Evolutionary conservation across 2,113 vertebrate species (phyloP), one percentile per base, ranked within the genome.

Genomic region (Athene noctua): DNA sequence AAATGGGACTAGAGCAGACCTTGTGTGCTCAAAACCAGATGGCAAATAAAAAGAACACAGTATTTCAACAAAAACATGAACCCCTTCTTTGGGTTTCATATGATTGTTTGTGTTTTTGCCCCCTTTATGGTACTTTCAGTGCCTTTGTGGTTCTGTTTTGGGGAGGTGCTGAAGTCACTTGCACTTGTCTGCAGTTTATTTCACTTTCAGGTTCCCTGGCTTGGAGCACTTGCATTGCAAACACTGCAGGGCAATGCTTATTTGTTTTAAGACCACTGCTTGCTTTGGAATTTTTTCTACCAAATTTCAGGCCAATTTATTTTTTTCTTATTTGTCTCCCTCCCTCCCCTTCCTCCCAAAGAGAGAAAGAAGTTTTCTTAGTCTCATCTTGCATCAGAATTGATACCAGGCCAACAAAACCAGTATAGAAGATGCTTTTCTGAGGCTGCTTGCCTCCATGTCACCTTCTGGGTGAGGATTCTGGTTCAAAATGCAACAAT

Each of bases 261-360:
- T 68, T 95, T 84, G 83, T 51, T 55, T 89, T 61, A 55, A 80
- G 90, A 74, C 86, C 78, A 44, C 70, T 85, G 77, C 77, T 96
- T 85, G 74, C 81, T 88, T 86, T 96, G 88, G 92, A 95, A 92
- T 92, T 79, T 75, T 58, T 95, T 90, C 78, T 68, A 40, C 87
- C 57, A 22, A 88, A 70, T 51, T 88, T 79, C 23, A 68, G 54
- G 47, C 71, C 74, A 73, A 11, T 22, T 91, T 7, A 0, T 21
- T 62, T 63, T 58, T 58, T 14, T 15, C 7, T 62, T 59, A 32
- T n/a, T 70, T 23, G 3, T 58, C 58, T 16, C 22, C 16, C 59
- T 70, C 29, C 49, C 4, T 68, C 34, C 22, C 6, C 9, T 46
- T 32, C 40, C 51, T 57, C 30, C 16, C 4, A 22, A 73, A 81